A percentile compares a stretch with the other conserved stretches of the same genome.
These are phyloP conservation scores for Anseranas semipalmata DNA, from an alignment of 2,113 vertebrate species.

Conservation along the genomic window DNA sequence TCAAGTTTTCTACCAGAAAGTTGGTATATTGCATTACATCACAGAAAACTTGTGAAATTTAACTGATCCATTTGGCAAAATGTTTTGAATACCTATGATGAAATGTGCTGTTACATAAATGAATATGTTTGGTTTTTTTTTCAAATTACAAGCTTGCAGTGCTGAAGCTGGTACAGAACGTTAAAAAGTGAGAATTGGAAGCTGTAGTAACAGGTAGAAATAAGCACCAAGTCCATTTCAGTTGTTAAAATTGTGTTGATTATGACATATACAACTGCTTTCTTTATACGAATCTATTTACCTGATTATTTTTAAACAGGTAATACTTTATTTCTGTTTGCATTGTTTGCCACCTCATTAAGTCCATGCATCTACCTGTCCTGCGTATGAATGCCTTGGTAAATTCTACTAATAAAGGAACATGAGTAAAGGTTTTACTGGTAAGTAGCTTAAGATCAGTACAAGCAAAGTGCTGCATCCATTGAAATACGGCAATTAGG, in stretches of 20 bases:
- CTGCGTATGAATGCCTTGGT: not conserved
- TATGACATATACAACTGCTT: not conserved
- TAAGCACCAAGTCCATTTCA: not conserved
- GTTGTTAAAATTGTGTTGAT: not conserved
- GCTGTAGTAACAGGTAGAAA: not conserved
- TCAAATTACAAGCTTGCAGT: not conserved
- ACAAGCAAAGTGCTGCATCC: not conserved
- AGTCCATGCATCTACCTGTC: not conserved
- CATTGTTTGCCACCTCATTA: not conserved
- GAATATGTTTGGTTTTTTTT: not conserved
- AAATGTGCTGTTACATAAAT: not conserved
- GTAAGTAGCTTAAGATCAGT: not conserved
- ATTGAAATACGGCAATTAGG: not conserved
- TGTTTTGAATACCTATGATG: not conserved
- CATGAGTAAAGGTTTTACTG: not conserved
- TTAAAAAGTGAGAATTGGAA: not conserved
- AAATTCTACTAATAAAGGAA: conserved; percentile 4
- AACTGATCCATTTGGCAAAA: not conserved
- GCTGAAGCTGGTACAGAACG: not conserved
- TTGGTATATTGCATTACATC: not conserved
- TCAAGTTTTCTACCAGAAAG: not conserved
- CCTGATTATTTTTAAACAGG: conserved; percentile 10
- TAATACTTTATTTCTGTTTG: conserved; percentile 22
- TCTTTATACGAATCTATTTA: not conserved
- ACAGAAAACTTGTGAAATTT: not conserved